Conservation (phyloP, 2,888 invertebrate species). For the Mycalesis mineus region DNA sequence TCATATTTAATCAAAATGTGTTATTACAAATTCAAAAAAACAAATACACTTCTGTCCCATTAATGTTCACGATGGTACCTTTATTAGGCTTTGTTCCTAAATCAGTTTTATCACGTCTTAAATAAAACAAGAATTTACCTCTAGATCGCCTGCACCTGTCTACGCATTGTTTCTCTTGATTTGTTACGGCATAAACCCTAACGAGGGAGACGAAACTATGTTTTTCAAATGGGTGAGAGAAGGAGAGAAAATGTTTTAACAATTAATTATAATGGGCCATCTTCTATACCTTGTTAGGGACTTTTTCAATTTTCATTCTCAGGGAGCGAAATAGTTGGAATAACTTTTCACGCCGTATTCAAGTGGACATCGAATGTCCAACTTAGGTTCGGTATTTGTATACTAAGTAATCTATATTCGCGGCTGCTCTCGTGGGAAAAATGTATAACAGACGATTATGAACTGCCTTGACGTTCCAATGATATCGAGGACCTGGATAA, state of each 20-base stretch:
- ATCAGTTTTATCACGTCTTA: conserved; percentile 36
- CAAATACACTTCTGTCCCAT: conserved; percentile 5
- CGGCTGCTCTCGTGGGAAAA: background rate
- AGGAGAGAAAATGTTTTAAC: conserved; percentile 37
- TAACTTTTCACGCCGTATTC: conserved; percentile 60
- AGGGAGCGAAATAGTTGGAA: conserved; percentile 50
- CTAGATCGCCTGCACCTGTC: conserved; percentile 44
- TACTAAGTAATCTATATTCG: conserved; percentile 8
- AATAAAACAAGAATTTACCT: conserved; percentile 33
- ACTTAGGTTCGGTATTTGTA: conserved; percentile 21
- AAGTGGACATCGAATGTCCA: conserved; percentile 54
- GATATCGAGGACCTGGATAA: too few relatives aligned
- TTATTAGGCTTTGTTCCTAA: conserved; percentile 26
- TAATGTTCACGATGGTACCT: conserved; percentile 16
- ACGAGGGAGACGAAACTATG: conserved; percentile 37
- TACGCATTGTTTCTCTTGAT: conserved; percentile 62
- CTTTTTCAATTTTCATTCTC: conserved; percentile 54
- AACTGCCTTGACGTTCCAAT: too few relatives aligned
- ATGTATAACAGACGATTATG: too few relatives aligned
- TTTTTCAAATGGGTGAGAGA: conserved; percentile 28
- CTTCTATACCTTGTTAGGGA: conserved; percentile 52
- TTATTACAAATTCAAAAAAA: conserved; percentile 7
- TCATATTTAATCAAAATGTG: too few relatives aligned
- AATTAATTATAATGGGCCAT: conserved; percentile 63
- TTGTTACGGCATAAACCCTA: conserved; percentile 48